Evolutionary conservation across 2,888 invertebrate genomes (phyloP).

Genomic region (Rhorus exstirpatorius): DNA sequence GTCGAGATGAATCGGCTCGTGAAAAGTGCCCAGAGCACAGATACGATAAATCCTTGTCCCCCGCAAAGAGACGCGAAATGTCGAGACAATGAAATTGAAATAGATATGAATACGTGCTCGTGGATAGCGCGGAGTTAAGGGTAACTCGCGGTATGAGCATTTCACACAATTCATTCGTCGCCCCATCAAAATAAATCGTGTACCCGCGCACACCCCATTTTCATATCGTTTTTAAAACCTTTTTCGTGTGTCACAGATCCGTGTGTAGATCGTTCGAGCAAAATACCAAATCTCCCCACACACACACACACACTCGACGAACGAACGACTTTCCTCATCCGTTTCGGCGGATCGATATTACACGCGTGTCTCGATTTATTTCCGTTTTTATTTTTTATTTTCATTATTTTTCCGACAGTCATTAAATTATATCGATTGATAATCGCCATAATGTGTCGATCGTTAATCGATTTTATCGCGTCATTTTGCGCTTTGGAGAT

Average conservation of each 20-base stretch:
- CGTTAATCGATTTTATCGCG: constrained; percentile 53
- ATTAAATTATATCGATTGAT: constrained; percentile 53
- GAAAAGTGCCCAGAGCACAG: not conserved
- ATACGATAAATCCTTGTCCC: constrained; percentile 43
- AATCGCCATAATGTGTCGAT: constrained; percentile 32
- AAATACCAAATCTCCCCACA: constrained; percentile 21
- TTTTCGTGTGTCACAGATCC: constrained; percentile 51
- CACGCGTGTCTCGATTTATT: constrained; percentile 1
- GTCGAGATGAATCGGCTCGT: not conserved
- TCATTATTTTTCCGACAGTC: constrained; percentile 1
- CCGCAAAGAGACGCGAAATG: constrained; percentile 40
- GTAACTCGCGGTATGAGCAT: not conserved
- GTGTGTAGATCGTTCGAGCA: constrained; percentile 53
- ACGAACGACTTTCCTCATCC: constrained; percentile 21
- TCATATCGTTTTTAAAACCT: constrained; percentile 55
- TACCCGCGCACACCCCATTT: constrained; percentile 48
- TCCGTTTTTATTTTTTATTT: constrained; percentile 19
- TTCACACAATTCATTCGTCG: constrained; percentile 55
- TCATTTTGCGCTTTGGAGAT: constrained; percentile 37
- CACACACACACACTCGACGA: not conserved
- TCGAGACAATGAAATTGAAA: constrained; percentile 67
- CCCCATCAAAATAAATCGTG: constrained; percentile 58
- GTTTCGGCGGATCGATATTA: constrained; percentile 43
- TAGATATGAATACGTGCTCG: constrained; percentile 58
- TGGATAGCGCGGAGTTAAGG: not conserved